Base-by-base conservation (phyloP, 2,888 invertebrate genomes). In the Prostheceraeus crozeri region DNA sequence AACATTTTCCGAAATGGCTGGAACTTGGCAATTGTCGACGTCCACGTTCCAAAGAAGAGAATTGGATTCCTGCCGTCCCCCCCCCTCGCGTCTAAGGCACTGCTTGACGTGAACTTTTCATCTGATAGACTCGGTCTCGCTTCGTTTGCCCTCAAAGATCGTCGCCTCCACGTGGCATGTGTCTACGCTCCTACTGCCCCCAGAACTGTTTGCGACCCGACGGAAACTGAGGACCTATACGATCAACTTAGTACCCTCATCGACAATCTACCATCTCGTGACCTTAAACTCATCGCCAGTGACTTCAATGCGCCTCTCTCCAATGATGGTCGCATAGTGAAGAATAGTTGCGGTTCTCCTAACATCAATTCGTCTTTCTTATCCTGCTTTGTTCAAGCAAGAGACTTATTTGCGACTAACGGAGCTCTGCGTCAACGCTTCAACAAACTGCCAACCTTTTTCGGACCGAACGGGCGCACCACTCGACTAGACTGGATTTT, bases 71-170 rank as follows among this genome's bases (percentile, higher is more conserved):
- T n/a, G n/a, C n/a, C n/a, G n/a, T n/a, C n/a, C n/a, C n/a, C n/a
- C n/a, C n/a, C n/a, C n/a, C n/a, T n/a, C n/a, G n/a, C n/a, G n/a
- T n/a, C n/a, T n/a, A n/a, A n/a, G n/a, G 48, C 55, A 35, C 55
- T 55, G 28, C 55, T 55, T 19, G 55, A 53, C 55, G 25, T 55
- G 25, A 33, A 55, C n/a, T 55, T 55, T 48, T 36, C 21, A 8
- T 8, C 55, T 55, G 52, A 55, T 25, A 35, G 48, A 25, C 16
- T 55, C 40, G 55, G 55, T 3, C 21, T 25, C 8, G 55, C 55
- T 25, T 21, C 52, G 16, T 55, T 55, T 55, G 55, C 55, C 33
- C 33, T 55, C n/a, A 28, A 55, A 23, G 55, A 55, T 21, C 31
- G 55, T 33, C 28, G 52, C 14, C 52, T 53, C 14, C 28, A 55